Percentiles rank a stretch among this genome's conserved stretches.
These are phyloP conservation scores for Galerucella nymphaeae DNA, from an alignment of 2,888 invertebrate genomes.

Conservation along the genomic window DNA sequence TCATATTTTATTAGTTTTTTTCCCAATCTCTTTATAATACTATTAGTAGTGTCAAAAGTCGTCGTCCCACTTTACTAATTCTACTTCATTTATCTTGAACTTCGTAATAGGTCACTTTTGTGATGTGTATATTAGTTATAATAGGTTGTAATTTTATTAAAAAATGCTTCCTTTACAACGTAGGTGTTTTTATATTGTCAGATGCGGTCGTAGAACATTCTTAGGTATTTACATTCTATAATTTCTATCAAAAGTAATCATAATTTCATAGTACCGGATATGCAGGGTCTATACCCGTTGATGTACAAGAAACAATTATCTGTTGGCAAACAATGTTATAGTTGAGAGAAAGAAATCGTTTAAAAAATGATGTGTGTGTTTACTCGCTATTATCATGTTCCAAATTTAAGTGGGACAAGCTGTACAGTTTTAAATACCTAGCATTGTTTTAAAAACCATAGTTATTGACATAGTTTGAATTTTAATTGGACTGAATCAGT, in stretches of 20 bases:
- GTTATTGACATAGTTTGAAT: slow-evolving; percentile 10
- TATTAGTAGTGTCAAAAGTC: slow-evolving; percentile 25
- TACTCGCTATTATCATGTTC: background rate
- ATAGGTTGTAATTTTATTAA: slow-evolving; percentile 34
- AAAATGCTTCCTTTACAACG: slow-evolving; percentile 33
- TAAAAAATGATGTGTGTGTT: background rate
- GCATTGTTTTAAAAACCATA: background rate
- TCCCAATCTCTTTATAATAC: slow-evolving; percentile 25
- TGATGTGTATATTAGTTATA: slow-evolving; percentile 30
- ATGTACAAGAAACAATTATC: background rate
- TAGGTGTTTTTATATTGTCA: slow-evolving; percentile 29
- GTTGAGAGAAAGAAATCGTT: background rate
- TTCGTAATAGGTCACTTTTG: slow-evolving; percentile 22
- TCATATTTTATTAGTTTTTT: slow-evolving; percentile 10
- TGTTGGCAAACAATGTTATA: background rate
- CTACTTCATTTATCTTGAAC: slow-evolving; percentile 29
- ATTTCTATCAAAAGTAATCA: too few species aligned
- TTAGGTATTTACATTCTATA: too few species aligned
- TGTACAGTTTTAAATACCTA: slow-evolving; percentile 13
- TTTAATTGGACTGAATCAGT: background rate
- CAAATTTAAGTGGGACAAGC: slow-evolving; percentile 14
- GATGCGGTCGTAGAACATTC: too few species aligned
- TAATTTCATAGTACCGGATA: too few species aligned
- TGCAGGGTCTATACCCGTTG: background rate
- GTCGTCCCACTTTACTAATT: slow-evolving; percentile 39